phyloP scores from a whole-genome alignment of 2,888 invertebrate species.

The Caenorhabditis becei region DNA sequence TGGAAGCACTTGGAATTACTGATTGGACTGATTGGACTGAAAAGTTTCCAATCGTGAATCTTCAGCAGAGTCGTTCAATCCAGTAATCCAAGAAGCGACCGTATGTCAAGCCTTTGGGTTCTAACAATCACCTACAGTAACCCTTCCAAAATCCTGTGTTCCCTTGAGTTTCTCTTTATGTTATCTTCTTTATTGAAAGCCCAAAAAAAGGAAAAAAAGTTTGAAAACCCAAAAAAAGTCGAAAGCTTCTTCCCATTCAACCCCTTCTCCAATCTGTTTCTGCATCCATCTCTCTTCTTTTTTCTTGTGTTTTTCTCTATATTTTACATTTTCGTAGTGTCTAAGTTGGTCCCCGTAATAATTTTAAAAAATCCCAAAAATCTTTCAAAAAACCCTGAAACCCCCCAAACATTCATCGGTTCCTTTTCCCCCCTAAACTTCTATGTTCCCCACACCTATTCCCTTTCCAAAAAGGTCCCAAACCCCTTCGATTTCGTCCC shows the following conservation, averaged over 20 bases:
- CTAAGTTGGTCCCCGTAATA: slow-evolving; percentile 19
- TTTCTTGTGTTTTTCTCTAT: background rate
- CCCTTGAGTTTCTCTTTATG: background rate
- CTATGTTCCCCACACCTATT: background rate
- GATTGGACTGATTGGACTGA: no score
- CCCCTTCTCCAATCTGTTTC: slow-evolving; percentile 30
- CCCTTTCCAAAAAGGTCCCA: slow-evolving; percentile 27
- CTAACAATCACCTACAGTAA: background rate
- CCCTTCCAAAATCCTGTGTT: no score
- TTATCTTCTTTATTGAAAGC: slow-evolving; percentile 2
- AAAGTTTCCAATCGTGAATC: no score
- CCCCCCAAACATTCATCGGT: slow-evolving; percentile 22
- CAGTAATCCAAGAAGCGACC: background rate
- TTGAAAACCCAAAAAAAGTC: slow-evolving; percentile 24
- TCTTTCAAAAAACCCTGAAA: slow-evolving; percentile 27
- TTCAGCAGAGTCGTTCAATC: background rate
- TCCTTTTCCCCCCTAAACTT: background rate
- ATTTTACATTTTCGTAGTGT: background rate
- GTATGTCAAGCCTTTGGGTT: no score
- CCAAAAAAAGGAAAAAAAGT: slow-evolving; percentile 26
- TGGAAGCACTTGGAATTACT: no score
- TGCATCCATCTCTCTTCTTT: background rate
- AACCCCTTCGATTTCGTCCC: background rate
- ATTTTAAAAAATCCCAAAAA: slow-evolving; percentile 37
- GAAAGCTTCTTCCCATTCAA: background rate